Evolutionary conservation across 2,888 invertebrate genomes (phyloP).

Genomic region (Synanthedon vespiformis): DNA sequence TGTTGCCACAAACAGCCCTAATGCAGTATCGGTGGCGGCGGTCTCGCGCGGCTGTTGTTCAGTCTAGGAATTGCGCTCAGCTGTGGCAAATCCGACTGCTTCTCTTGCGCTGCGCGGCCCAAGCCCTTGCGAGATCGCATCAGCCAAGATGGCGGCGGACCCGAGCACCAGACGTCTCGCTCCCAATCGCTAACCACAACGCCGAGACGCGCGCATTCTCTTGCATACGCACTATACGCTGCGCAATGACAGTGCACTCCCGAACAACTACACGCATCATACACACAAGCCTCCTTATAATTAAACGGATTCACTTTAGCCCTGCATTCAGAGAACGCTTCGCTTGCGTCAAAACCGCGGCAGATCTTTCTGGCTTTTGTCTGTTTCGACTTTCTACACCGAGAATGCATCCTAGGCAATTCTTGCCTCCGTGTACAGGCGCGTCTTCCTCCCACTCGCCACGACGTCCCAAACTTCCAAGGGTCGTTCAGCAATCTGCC

Average conservation of each 20-base stretch:
- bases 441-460: constrained; percentile 87
- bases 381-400: constrained; percentile 58
- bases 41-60: constrained; percentile 42
- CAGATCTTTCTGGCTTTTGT: constrained; percentile 61
- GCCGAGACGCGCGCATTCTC: constrained; percentile 86
- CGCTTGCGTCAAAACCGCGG: constrained; percentile 57
- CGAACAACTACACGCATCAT: constrained; percentile 91
- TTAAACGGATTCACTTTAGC: constrained; percentile 82
- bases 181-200: constrained; percentile 80
- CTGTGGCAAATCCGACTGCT: constrained; percentile 27
- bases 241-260: constrained; percentile 88
- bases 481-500: constrained; percentile 76
- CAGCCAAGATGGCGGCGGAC: constrained; percentile 47
- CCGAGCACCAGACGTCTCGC: constrained; percentile 75
- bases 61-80: constrained; percentile 38
- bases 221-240: constrained; percentile 88
- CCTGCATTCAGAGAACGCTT: constrained; percentile 81
- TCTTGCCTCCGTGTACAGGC: constrained; percentile 75
- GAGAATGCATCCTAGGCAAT: constrained; percentile 46
- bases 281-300: constrained; percentile 87
- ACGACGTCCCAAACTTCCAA: constrained; percentile 86
- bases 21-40: constrained; percentile 58
- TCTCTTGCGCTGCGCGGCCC: constrained; percentile 14
- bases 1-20: constrained; percentile 28
- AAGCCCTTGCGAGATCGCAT: constrained; percentile 28